Base-by-base conservation (phyloP, 2,888 invertebrate genomes). In the Andrena praecox region DNA sequence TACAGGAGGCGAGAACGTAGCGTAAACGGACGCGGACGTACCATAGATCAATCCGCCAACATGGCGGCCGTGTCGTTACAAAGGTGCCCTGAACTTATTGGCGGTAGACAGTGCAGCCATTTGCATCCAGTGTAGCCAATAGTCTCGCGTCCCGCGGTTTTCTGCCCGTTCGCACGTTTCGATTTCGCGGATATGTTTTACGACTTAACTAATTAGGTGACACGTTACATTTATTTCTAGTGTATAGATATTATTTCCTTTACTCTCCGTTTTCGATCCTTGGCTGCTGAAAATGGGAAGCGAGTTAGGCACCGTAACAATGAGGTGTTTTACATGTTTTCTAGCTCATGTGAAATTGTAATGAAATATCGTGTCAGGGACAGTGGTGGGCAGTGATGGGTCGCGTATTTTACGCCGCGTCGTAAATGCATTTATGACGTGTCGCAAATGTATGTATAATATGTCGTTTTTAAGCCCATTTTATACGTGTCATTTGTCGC, bases 31-130 rank as follows among this genome's bases (percentile, higher is more conserved):
- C 84, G 78, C 82, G 60, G 50, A 76, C 67, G 66, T 70, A 71
- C 52, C 67, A 77, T 71, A 50, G 79, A 80, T 76, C 84, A 87
- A 85, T 80, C 68, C 54, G 50, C 76, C 67, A 90, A 90, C 79
- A 90, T 90, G 90, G 90, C 90, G 83, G 31, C 59, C 59, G 4
- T 72, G 48, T 70, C 77, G 82, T 69, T 80, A 35, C 64, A 63
- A 74, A 31, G 67, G 59, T 59, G 33, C 27, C 4, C 20, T 84
- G 79, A 78, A 81, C 70, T 85, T 84, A 75, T 24, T 48, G n/a
- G 3, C 29, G 52, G n/a, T 50, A 48, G n/a, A 35, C 64, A 63
- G 72, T 42, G 42, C 29, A 29, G 20, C 42, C 60, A 12, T 29
- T 1, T n/a, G 10, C 5, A n/a, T 31, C 27, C 42, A 80, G 56